A percentile compares a stretch with the other conserved stretches of the same genome.
Evolutionary conservation across 2,113 vertebrate genomes (phyloP).

Genomic region (Coryphaenoides rupestris): DNA sequence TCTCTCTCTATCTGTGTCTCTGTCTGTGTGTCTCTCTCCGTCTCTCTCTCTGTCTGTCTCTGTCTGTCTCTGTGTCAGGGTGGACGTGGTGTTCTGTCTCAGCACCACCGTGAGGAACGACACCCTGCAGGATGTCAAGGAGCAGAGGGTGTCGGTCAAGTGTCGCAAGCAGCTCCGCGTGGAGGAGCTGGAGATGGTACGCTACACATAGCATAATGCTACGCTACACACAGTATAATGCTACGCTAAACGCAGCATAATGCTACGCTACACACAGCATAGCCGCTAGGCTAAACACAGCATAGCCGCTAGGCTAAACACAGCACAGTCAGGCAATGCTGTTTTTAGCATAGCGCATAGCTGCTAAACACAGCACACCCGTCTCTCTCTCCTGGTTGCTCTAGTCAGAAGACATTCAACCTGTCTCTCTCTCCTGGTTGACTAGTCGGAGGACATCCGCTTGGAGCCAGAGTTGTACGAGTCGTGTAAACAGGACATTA

Average conservation of each 20-base stretch:
- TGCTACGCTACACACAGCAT: too few relatives aligned
- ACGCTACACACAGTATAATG: too few relatives aligned
- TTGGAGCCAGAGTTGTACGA: conserved; percentile 92
- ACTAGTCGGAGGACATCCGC: conserved; percentile 91
- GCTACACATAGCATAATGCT: conserved; percentile 5
- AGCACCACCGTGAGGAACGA: conserved; percentile 95
- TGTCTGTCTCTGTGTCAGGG: conserved; percentile 70
- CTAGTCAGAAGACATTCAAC: background rate
- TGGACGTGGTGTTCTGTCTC: conserved; percentile 95
- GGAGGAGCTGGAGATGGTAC: conserved; percentile 96
- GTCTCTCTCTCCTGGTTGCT: background rate
- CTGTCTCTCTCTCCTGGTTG: background rate
- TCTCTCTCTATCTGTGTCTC: background rate
- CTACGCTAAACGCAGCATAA: too few relatives aligned
- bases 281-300: too few relatives aligned
- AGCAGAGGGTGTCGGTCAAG: conserved; percentile 92
- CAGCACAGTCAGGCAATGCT: too few relatives aligned
- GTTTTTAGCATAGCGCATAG: too few relatives aligned
- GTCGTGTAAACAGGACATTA: conserved; percentile 89
- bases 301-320: too few relatives aligned
- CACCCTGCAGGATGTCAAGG: conserved; percentile 90
- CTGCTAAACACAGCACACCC: background rate
- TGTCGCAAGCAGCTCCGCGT: conserved; percentile 94
- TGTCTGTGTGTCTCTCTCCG: background rate
- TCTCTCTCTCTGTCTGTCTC: background rate